Evolutionary conservation across 92 coral and sea anemone genomes (phyloP), one percentile per base, ranked within the genome.

Genomic region (Phenganax marumi): DNA sequence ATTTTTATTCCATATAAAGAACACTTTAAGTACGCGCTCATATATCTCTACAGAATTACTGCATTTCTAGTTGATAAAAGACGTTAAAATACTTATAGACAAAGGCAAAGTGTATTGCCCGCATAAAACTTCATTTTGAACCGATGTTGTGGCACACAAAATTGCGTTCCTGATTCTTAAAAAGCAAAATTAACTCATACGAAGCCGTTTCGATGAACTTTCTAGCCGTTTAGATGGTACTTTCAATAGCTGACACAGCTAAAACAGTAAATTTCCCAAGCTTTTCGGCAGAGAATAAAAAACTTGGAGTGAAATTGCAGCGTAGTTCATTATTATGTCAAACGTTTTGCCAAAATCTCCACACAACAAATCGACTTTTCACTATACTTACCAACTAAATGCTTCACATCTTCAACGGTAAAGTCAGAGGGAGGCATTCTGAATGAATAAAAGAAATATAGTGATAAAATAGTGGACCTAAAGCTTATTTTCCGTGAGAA

Each of bases 361-460:
- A 18, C 6, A 23, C 65, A 5, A 58, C 8, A 0, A 7, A 48
- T 16, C 1, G 9, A 26, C 4, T 73, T 21, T 69, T 11, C 25
- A 55, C 23, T 50, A 24, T 51, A 85, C 98, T 87, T 92, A 95
- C 98, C 98, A 63, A 95, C 97, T 79, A 83, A 91, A 75, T 95
- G 91, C 93, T 92, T 95, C 50, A 95, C 97, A 85, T 95, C 98
- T 69, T 90, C 90, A n/a, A 95, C 96, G 12, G 93, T 86, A 88
- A 95, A 95, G 56, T 89, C 92, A 63, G 89, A 81, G 17, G 84
- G 75, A 17, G 98, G 98, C 90, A 92, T 84, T 97, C 98, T 95
- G 84, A 25, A 87, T 73, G 85, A 50, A 72, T 75, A 23, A 81
- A 81, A 87, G 56, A 83, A 65, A 57, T 70, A 57, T 61, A 52